Conservation (phyloP, 2,888 invertebrate genomes). For the Melanostoma mellinum region DNA sequence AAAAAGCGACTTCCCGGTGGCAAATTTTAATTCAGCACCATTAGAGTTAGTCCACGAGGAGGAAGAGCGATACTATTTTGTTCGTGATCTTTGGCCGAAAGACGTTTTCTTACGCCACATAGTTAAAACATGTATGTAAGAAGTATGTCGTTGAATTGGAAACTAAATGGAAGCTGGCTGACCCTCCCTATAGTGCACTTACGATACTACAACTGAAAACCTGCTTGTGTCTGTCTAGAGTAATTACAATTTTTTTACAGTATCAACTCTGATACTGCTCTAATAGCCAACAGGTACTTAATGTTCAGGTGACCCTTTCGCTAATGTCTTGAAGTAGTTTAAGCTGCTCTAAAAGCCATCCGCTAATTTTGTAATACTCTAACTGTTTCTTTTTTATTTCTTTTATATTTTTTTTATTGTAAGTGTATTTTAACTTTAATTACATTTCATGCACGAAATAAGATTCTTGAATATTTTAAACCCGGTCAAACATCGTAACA, state of each 20-base stretch:
- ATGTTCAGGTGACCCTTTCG: constrained; percentile 29
- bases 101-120: neutral
- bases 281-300: constrained; percentile 1
- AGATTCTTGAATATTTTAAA: constrained; percentile 28
- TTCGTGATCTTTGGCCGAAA: constrained; percentile 38
- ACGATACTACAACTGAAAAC: neutral
- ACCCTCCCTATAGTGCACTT: too few relatives aligned
- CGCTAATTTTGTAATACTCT: neutral
- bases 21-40: constrained; percentile 4
- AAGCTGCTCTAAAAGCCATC: constrained; percentile 24
- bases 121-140: too few relatives aligned
- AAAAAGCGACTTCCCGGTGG: constrained; percentile 36
- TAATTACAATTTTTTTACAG: constrained; percentile 18
- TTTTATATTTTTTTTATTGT: neutral
- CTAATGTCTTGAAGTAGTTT: constrained; percentile 1
- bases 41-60: neutral
- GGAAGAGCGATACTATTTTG: neutral
- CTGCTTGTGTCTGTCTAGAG: neutral
- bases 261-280: constrained; percentile 3
- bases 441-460: constrained; percentile 61
- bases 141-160: neutral
- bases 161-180: too few relatives aligned
- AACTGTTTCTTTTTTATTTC: constrained; percentile 14
- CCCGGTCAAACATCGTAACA: constrained; percentile 17
- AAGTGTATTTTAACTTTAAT: constrained; percentile 44